Conservation (phyloP, 92 coral and sea anemone species). For the Porites evermanni region DNA sequence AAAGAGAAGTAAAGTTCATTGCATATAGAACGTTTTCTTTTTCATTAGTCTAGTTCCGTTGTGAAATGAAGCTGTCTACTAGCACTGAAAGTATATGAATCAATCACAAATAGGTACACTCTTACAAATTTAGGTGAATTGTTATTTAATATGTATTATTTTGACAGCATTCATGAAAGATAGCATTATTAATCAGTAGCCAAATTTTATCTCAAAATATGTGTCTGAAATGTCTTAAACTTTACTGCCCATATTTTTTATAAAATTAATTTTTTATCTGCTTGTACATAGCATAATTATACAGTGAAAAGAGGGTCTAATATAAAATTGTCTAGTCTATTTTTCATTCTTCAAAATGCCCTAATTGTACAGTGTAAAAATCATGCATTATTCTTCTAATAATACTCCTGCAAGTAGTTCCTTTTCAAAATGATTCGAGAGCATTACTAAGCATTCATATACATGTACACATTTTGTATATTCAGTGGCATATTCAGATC, state of each 20-base stretch:
- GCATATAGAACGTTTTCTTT: no score
- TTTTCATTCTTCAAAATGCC: not conserved
- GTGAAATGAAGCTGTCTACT: no score
- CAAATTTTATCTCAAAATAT: not conserved
- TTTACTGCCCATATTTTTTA: conserved; percentile 27
- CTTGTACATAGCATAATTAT: conserved; percentile 25
- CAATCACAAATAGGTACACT: not conserved
- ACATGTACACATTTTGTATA: no score
- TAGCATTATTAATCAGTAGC: no score
- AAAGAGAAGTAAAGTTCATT: no score
- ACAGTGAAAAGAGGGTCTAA: not conserved
- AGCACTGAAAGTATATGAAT: not conserved
- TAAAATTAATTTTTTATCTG: conserved; percentile 12
- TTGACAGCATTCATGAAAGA: not conserved
- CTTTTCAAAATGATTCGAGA: no score
- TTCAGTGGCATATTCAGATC: no score
- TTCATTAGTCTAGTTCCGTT: no score
- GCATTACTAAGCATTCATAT: no score
- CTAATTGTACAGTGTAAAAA: no score
- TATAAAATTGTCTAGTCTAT: not conserved
- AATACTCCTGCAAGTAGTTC: no score
- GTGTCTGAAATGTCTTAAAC: not conserved
- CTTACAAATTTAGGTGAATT: not conserved
- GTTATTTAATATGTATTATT: conserved; percentile 2
- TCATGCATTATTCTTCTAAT: no score